phyloP scores from a whole-genome alignment of 2,113 vertebrate species.

The Scortum barcoo region DNA sequence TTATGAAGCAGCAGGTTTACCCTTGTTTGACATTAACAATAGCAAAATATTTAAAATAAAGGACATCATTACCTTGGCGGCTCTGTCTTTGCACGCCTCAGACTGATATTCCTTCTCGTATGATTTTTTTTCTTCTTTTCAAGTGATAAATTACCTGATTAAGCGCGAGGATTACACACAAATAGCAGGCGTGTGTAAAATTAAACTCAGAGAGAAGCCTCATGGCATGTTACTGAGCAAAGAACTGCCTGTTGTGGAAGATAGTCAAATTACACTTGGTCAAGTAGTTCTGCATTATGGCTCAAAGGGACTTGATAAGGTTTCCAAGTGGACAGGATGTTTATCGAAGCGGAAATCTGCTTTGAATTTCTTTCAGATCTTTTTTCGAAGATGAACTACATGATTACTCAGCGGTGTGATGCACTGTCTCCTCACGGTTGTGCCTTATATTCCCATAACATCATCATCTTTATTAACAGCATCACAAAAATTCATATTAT shows the following conservation, averaged over 20 bases:
- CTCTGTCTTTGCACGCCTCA: background rate
- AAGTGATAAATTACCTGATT: constrained; percentile 35
- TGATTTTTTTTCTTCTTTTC: background rate
- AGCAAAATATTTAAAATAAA: background rate
- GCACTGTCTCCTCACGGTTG: too few species aligned
- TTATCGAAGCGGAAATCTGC: too few species aligned
- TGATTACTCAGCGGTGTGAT: too few species aligned
- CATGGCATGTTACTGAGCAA: constrained; percentile 38
- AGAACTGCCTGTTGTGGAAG: constrained; percentile 45
- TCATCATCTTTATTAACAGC: too few species aligned
- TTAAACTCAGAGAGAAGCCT: constrained; percentile 31
- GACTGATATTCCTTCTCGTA: background rate
- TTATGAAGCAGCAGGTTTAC: constrained; percentile 40
- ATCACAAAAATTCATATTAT: too few species aligned
- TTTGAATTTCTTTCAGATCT: too few species aligned
- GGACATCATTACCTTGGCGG: background rate
- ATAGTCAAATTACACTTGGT: background rate
- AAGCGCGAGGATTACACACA: constrained; percentile 26
- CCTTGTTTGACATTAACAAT: constrained; percentile 48
- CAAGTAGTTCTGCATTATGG: background rate
- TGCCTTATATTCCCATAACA: too few species aligned
- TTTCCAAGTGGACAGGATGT: too few species aligned
- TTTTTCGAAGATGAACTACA: too few species aligned
- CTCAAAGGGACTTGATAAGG: background rate
- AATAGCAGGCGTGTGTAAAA: constrained; percentile 39